phyloP scores from a whole-genome alignment of 2,888 invertebrate genomes.

The Cylloceria caligata region DNA sequence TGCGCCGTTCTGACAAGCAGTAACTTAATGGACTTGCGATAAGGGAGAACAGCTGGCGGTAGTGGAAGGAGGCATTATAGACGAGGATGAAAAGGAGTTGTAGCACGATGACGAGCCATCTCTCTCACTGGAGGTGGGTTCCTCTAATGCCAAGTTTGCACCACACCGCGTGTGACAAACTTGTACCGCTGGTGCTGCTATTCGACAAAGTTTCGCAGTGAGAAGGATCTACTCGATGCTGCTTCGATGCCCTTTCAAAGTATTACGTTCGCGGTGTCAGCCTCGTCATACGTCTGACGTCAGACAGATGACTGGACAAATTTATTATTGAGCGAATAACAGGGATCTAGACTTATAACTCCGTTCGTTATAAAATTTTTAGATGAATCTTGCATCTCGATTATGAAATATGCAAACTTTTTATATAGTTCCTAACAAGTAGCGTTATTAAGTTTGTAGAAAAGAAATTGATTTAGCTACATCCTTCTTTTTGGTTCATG shows the following conservation, averaged over 20 bases:
- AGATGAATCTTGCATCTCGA: conserved; percentile 13
- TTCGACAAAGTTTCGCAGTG: conserved; percentile 53
- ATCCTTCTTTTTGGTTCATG: too few species aligned
- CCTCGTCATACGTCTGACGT: too few species aligned
- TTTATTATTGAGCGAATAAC: too few species aligned
- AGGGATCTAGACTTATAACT: conserved; percentile 25
- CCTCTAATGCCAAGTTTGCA: conserved; percentile 54
- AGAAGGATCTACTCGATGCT: conserved; percentile 43
- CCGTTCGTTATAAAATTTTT: conserved; percentile 27
- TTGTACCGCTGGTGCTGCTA: conserved; percentile 47
- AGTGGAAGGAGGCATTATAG: not conserved
- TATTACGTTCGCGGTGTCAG: conserved; percentile 41
- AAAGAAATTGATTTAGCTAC: not conserved
- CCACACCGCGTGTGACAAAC: conserved; percentile 62
- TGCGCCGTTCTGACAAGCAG: conserved; percentile 67
- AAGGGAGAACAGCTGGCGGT: conserved; percentile 63
- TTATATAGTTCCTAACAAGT: not conserved
- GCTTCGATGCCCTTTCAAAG: conserved; percentile 12
- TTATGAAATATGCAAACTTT: not conserved
- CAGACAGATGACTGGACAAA: too few species aligned
- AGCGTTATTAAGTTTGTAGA: not conserved
- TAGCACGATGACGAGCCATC: conserved; percentile 35
- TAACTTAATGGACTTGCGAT: conserved; percentile 70
- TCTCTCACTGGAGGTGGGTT: not conserved
- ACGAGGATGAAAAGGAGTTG: conserved; percentile 25